Base-by-base conservation (phyloP, 2,113 vertebrate species). In the Platanista minor region DNA sequence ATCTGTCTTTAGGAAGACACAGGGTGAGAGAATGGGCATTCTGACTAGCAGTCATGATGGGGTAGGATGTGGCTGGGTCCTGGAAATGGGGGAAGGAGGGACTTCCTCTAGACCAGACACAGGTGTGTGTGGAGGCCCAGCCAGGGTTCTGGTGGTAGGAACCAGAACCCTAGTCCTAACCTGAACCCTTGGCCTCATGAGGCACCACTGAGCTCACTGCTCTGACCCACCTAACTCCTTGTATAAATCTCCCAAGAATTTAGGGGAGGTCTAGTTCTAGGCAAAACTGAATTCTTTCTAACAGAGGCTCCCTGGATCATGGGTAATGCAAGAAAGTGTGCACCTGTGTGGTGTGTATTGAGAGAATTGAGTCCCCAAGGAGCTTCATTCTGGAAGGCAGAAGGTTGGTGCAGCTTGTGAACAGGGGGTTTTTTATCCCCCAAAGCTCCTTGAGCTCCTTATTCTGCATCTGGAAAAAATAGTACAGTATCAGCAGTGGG, bases 271-370 rank as follows among this genome's bases (percentile, higher is more conserved):
- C 8, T 57, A 49, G 25, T 41, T 87, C 33, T 43, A 61, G 14
- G 83, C 5, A 91, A 31, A 43, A 14, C 11, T 94, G 74, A 72
- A 11, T 83, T 83, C 8, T 41, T 86, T 62, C 36, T 46, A 29
- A 74, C 9, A n/a, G 23, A 69, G 85, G 29, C 25, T n/a, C 18
- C n/a, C 15, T 49, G 29, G n/a, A 27, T 66, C 33, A 66, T 21
- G n/a, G 21, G 36, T 49, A 23, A 36, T 3, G 41, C 13, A 18
- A 11, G 57, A n/a, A 39, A 29, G 17, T 4, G 20, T 52, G 8
- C 31, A 5, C 0, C 0, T 41, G 15, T 8, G 2, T 27, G 11
- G 7, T 33, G 2, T 82, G 27, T 36, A 0, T 49, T 39, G 54
- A 75, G 39, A 80, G 64, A 92, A 33, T 0, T 18, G 84, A n/a